Percentiles rank a stretch among this genome's conserved stretches.
Conservation (phyloP, 2,113 vertebrate species). For the Eurystomus gularis region DNA sequence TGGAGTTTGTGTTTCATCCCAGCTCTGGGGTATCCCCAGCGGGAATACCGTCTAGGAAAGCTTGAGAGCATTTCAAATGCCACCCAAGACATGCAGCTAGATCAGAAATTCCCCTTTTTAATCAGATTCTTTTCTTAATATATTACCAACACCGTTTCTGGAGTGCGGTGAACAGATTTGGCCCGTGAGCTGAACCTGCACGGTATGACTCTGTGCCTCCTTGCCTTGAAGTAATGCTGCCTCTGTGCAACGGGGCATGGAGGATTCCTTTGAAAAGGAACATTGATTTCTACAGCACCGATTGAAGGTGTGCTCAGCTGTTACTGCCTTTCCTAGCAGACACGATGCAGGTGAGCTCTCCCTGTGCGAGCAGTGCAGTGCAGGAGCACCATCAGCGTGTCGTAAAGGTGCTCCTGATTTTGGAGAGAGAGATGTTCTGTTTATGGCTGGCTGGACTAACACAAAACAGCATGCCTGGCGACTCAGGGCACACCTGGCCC, state of each 20-base stretch:
- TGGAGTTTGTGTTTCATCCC: background rate
- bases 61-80: background rate
- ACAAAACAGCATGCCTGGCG: too few species aligned
- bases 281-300: background rate
- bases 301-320: background rate
- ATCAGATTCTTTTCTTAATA: background rate
- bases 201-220: accelerated
- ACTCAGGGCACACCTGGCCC: too few species aligned
- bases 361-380: background rate
- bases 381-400: too few species aligned
- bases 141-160: background rate
- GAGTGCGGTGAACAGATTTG: background rate
- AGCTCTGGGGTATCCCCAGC: background rate
- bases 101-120: background rate
- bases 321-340: background rate
- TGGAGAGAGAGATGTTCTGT: too few species aligned
- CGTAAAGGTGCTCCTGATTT: too few species aligned
- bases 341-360: background rate
- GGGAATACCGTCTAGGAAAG: background rate
- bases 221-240: background rate
- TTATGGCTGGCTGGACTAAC: too few species aligned
- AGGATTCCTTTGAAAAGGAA: background rate
- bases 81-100: background rate
- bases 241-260: background rate
- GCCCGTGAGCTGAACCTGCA: background rate